Conservation (phyloP, 2,113 vertebrate genomes). For the Neofelis nebulosa region DNA sequence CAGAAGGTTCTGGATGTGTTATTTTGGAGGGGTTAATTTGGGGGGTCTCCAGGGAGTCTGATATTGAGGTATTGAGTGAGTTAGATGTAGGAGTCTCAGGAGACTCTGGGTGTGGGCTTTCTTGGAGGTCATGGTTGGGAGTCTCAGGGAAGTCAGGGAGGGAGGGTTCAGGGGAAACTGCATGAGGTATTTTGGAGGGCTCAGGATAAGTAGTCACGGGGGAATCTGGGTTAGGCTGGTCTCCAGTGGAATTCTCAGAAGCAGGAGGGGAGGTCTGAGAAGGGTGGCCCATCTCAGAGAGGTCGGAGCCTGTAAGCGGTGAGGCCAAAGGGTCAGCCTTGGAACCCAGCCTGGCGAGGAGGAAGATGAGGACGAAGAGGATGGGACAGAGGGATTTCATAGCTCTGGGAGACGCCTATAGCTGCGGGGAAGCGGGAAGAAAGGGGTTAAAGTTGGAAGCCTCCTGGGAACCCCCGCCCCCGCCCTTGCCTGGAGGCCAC, state of each 20-base stretch:
- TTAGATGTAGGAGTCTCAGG: not conserved
- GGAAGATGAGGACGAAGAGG: slow-evolving; percentile 31
- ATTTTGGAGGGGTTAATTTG: not conserved
- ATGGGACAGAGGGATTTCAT: slow-evolving; percentile 36
- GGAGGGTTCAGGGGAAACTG: not conserved
- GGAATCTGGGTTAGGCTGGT: not conserved
- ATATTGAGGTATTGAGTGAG: not conserved
- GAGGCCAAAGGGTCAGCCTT: not conserved
- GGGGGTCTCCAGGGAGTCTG: not conserved
- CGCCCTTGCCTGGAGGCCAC: not conserved
- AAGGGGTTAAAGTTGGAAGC: not conserved
- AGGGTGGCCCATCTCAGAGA: not conserved
- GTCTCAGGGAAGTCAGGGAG: not conserved
- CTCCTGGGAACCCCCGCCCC: fast-evolving
- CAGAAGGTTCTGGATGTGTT: not conserved
- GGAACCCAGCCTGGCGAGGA: not conserved
- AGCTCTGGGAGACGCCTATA: not conserved
- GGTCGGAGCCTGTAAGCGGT: not conserved
- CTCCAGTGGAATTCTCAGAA: not conserved
- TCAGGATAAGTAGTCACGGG: not conserved
- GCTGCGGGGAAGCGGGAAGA: not conserved
- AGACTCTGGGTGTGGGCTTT: not conserved
- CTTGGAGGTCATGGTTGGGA: not conserved
- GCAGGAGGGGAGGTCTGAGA: not conserved
- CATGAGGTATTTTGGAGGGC: not conserved